These are phyloP conservation scores for Dicrostonyx torquatus DNA, from an alignment of 2,797 vertebrate species.

Conservation along the genomic window DNA sequence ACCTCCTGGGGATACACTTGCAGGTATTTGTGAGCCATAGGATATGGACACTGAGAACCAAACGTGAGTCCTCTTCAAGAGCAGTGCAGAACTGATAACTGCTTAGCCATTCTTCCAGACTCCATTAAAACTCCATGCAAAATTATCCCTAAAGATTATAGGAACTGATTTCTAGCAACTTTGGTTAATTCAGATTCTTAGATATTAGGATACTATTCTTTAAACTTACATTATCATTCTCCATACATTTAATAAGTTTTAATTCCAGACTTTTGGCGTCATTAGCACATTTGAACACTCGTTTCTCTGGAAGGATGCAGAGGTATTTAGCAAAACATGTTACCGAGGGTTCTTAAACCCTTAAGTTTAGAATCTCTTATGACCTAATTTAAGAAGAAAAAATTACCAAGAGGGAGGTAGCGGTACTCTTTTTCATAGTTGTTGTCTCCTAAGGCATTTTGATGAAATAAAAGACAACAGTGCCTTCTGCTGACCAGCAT, in stretches of 20 bases:
- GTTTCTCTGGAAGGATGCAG: not conserved
- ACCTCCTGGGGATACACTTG: not conserved
- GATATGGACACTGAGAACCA: not conserved
- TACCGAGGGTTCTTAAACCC: not conserved
- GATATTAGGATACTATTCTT: not conserved
- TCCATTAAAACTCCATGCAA: not conserved
- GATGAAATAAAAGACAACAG: not conserved
- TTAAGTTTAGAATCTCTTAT: conserved; percentile 43
- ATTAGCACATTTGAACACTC: not conserved
- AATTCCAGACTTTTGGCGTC: not conserved
- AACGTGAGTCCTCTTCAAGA: not conserved
- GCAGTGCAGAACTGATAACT: not conserved
- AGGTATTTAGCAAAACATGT: not conserved
- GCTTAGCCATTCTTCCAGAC: not conserved
- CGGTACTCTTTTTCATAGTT: not conserved
- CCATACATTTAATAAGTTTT: not conserved
- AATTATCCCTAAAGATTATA: not conserved
- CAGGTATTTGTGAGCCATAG: not conserved
- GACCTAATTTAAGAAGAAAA: not conserved
- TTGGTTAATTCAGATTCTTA: conserved; percentile 24
- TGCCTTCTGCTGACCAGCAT: not conserved
- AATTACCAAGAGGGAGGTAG: not conserved
- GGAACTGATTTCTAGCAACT: not conserved
- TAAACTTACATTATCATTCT: conserved; percentile 37
- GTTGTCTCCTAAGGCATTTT: not conserved